Percentiles rank a stretch among this genome's conserved stretches.
Conservation (phyloP, 1,140 invertebrate species). For the Papilio polytes region DNA sequence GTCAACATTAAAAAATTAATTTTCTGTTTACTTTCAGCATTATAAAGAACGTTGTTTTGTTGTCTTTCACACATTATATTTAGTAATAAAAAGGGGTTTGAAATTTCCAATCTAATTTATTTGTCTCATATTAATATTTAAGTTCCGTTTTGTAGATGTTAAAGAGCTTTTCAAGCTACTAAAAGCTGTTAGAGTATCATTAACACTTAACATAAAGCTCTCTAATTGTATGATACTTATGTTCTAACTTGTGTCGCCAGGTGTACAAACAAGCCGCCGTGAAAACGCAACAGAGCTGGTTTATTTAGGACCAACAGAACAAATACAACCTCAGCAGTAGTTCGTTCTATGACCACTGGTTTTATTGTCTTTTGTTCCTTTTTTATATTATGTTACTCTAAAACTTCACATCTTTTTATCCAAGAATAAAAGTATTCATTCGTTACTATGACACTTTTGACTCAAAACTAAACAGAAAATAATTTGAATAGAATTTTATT, state of each 20-base stretch:
- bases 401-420: not conserved
- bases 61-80: too few relatives aligned
- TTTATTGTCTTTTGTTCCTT: not conserved
- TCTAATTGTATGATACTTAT: conserved; percentile 31
- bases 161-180: too few relatives aligned
- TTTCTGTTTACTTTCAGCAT: not conserved
- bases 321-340: conserved; percentile 25
- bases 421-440: too few relatives aligned
- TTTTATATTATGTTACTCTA: not conserved
- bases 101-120: too few relatives aligned
- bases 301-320: conserved; percentile 24
- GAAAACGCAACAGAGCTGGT: conserved; percentile 15
- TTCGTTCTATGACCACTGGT: not conserved
- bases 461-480: too few relatives aligned
- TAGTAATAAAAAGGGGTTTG: too few relatives aligned
- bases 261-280: conserved; percentile 24
- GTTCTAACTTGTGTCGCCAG: conserved; percentile 29
- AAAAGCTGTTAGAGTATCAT: not conserved
- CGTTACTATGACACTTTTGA: too few relatives aligned
- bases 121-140: not conserved
- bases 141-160: not conserved
- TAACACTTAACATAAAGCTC: not conserved
- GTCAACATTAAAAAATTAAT: conserved; percentile 15
- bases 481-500: not conserved
- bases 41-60: not conserved